Evolutionary conservation across 64 coral and sea anemone genomes (phyloP).

Genomic region (Dendronephthya gigantea): DNA sequence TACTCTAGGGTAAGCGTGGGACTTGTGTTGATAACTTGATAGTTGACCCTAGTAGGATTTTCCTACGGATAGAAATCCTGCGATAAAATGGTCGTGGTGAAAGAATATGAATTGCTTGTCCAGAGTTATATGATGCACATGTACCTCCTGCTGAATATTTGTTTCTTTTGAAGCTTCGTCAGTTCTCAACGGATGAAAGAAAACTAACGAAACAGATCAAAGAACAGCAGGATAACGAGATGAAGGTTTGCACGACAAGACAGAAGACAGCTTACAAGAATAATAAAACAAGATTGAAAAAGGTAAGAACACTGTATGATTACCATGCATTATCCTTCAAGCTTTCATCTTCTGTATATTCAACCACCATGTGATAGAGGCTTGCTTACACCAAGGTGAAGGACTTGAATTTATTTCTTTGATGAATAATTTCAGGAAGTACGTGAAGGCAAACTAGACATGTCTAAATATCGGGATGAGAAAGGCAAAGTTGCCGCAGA

Average conservation of each 20-base stretch:
- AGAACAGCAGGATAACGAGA: slow-evolving; percentile 78
- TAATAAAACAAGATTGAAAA: slow-evolving; percentile 72
- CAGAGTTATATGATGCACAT: too few relatives aligned
- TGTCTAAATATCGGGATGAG: background rate
- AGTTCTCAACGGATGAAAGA: slow-evolving; percentile 80
- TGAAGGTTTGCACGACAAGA: slow-evolving; percentile 50
- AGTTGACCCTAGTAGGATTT: too few relatives aligned
- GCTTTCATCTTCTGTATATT: too few relatives aligned
- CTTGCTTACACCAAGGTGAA: too few relatives aligned
- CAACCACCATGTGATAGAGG: too few relatives aligned
- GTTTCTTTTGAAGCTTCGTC: slow-evolving; percentile 34
- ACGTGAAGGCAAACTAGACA: background rate
- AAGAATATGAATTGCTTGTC: too few relatives aligned
- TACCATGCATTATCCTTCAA: too few relatives aligned
- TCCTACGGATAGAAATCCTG: too few relatives aligned
- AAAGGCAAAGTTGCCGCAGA: slow-evolving; percentile 4
- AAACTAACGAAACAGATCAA: slow-evolving; percentile 68
- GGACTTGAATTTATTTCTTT: background rate
- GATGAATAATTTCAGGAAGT: background rate
- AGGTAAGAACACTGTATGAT: too few relatives aligned
- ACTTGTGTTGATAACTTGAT: too few relatives aligned
- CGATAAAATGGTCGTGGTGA: too few relatives aligned
- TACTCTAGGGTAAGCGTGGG: too few relatives aligned
- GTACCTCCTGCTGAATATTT: background rate
- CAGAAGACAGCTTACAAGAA: slow-evolving; percentile 84